Base-by-base conservation (phyloP, 2,113 vertebrate genomes). In the Myanophis thanlyinensis region DNA sequence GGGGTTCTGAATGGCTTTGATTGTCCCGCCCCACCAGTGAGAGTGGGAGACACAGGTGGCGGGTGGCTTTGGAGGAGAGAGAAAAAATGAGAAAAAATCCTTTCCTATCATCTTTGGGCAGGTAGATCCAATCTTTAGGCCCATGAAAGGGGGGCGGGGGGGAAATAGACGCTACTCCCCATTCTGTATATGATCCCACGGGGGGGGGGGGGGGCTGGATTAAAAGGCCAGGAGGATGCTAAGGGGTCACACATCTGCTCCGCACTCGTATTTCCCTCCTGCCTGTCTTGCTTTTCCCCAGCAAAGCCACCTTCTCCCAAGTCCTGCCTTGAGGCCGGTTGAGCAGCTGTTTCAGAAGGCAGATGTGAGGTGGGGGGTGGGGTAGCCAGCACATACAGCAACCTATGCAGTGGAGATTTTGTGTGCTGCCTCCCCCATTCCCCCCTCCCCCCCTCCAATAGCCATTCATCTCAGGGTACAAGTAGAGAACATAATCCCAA, bases 381-480 rank as follows among this genome's bases (percentile, higher is more conserved):
- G 15, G 15, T 2, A 73, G 67, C n/a, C 15, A 40, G 67, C 67
- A 80, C n/a, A 40, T 80, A 35, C 35, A 40, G 35, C 67, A 80
- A 7, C 35, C 67, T 80, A 80, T 40, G 67, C 18, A 9, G 67
- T 20, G 30, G 30, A 67, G 30, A 67, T 80, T 35, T 80, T 80
- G n/a, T 80, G 35, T 20, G 67, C 18, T 40, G 13, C n/a, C n/a
- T n/a, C n/a, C n/a, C n/a, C n/a, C n/a, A n/a, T n/a, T n/a, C 11
- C 0, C 11, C 11, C 12, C 49, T 3, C 8, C n/a, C 1, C 0
- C 15, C 67, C 62, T 13, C 5, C 0, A 12, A n/a, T 62, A 40
- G 5, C 15, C 67, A 40, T 73, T 73, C 6, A 1, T 67, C 30
- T 67, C 30, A 13, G 59, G 30, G 10, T 40, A 40, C 15, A 35